Base-by-base conservation (phyloP, 2,888 invertebrate species). In the Lasioglossum figueresi region DNA sequence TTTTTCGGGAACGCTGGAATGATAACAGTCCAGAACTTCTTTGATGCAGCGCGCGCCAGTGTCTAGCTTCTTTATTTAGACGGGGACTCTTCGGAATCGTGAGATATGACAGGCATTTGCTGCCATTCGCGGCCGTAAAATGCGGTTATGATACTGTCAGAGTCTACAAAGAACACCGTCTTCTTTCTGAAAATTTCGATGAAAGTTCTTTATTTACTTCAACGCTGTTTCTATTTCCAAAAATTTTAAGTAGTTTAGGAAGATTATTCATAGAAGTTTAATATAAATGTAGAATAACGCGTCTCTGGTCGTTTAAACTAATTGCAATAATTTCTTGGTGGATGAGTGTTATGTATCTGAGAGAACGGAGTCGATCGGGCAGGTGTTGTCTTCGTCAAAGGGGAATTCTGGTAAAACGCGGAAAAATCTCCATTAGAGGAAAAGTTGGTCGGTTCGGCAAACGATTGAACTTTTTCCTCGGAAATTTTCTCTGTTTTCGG, bases 401-500 rank as follows among this genome's bases (percentile, higher is more conserved):
- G 8, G 6, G 4, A 45, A 45, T 45, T 72, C 45, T 27, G n/a
- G 48, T 31, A 40, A 59, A 59, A n/a, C 34, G 40, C 19, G 23
- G 56, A 70, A 71, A 52, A 79, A 68, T 56, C 40, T 63, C 31
- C 52, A 40, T 72, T 66, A 79, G n/a, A 12, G 19, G 23, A 68
- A 40, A 68, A 40, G 48, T 52, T 48, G 72, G 63, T 72, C 63
- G 45, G 40, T 72, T 52, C 79, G 16, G 68, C 74, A 68, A 80
- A 52, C 66, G 66, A 56, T 74, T 31, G 76, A 83, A 83, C 72
- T 72, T 72, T 63, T 16, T 27, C 59, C 71, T 43, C 43, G 52
- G 72, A n/a, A 72, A 83, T 83, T 82, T 82, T 63, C 83, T 59
- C 82, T 76, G 48, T 82, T 83, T 83, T 66, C 76, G 72, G 48